Conservation (phyloP, 2,113 vertebrate genomes). For the Syngnathus floridae region DNA sequence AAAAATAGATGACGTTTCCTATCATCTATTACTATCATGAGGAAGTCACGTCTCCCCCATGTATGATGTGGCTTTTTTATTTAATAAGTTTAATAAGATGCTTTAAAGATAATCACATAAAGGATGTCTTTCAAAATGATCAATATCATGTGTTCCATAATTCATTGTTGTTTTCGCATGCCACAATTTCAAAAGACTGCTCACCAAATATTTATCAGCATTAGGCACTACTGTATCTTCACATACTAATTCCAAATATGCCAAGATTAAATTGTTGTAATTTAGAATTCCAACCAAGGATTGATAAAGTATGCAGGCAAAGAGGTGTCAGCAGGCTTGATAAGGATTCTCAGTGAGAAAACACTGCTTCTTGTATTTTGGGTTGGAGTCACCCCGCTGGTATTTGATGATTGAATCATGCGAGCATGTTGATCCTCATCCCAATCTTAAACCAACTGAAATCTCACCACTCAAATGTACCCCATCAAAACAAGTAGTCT, state of each 20-base stretch:
- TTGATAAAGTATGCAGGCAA: neutral
- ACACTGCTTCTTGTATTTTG: neutral
- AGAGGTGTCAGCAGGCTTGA: neutral
- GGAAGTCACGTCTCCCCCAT: neutral
- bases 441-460: neutral
- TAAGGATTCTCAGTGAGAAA: neutral
- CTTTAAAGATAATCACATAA: neutral
- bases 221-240: neutral
- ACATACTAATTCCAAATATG: neutral
- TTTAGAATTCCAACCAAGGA: neutral
- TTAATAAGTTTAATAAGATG: slow-evolving; percentile 1
- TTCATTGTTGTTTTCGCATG: neutral
- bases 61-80: neutral
- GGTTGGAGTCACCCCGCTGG: neutral
- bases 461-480: neutral
- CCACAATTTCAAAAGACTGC: neutral
- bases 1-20: neutral
- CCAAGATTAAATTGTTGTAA: neutral
- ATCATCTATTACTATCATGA: neutral
- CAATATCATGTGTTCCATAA: slow-evolving; percentile 1
- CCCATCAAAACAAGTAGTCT: neutral
- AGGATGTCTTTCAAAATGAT: slow-evolving; percentile 10
- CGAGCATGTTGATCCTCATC: neutral
- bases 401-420: neutral
- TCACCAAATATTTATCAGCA: neutral